A percentile compares a stretch with the other conserved stretches of the same genome.
phyloP scores from a whole-genome alignment of 1,140 invertebrate species.

The Megathymus violae region DNA sequence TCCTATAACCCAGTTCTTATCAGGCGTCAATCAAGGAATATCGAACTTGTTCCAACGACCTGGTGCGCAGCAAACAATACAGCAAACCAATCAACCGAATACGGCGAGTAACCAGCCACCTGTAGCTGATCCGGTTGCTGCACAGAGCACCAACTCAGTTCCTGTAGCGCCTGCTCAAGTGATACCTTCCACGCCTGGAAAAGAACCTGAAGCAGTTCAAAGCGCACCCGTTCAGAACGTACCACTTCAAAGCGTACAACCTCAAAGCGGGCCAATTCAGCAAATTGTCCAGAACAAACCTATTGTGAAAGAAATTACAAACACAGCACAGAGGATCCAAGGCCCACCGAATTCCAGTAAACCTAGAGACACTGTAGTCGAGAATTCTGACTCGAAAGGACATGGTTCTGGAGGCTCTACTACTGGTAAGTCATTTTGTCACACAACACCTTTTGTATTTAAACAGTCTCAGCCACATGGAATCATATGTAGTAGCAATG shows the following conservation, averaged over 20 bases:
- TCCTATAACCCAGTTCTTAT: neutral
- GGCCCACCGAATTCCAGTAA: constrained; percentile 52
- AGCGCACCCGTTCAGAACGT: constrained; percentile 6
- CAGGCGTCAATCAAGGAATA: neutral
- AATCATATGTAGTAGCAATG: too few relatives aligned
- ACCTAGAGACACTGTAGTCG: constrained; percentile 48
- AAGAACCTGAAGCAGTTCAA: constrained; percentile 2
- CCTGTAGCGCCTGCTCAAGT: constrained; percentile 23
- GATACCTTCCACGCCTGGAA: constrained; percentile 9
- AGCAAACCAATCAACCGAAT: neutral
- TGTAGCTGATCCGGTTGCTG: neutral
- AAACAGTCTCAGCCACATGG: too few relatives aligned
- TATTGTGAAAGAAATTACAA: constrained; percentile 59
- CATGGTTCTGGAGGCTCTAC: constrained; percentile 19
- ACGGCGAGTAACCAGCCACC: neutral
- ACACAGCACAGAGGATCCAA: constrained; percentile 61
- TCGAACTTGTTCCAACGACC: too few relatives aligned
- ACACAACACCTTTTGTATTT: neutral
- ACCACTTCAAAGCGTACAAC: neutral
- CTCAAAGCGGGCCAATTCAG: constrained; percentile 52
- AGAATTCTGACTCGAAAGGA: constrained; percentile 37
- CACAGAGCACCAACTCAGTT: constrained; percentile 16
- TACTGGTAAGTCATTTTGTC: neutral
- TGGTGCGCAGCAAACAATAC: neutral
- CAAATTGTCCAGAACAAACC: constrained; percentile 68